phyloP scores from a whole-genome alignment of 2,113 vertebrate species.

The Reinhardtius hippoglossoides region DNA sequence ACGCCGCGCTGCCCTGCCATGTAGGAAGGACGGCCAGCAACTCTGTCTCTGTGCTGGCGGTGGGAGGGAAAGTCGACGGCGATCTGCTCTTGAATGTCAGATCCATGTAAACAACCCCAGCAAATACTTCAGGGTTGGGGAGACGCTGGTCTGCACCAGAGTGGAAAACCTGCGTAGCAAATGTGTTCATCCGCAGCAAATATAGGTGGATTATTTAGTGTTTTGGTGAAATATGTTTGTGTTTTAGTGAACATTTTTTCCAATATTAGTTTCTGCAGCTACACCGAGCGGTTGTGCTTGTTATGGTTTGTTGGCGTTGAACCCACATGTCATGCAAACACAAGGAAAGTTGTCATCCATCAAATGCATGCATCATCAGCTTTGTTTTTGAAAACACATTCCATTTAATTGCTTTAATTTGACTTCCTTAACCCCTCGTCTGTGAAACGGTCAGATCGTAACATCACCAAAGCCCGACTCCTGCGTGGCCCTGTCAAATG shows the following conservation, averaged over 20 bases:
- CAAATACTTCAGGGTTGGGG: conserved; percentile 11
- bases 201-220: background rate
- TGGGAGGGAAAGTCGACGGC: conserved; percentile 47
- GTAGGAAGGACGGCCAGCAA: conserved; percentile 71
- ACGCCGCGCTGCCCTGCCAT: conserved; percentile 67
- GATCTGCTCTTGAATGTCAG: conserved; percentile 67
- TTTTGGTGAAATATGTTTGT: background rate
- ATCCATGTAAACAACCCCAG: conserved; percentile 52
- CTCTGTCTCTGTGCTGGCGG: conserved; percentile 37
- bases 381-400: conserved; percentile 6
- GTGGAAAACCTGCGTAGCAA: background rate
- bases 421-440: conserved; percentile 3
- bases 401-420: conserved; percentile 7
- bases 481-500: conserved; percentile 12
- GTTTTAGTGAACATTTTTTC: background rate
- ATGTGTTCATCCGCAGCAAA: too few relatives aligned
- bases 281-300: background rate
- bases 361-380: background rate
- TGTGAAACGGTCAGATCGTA: conserved; percentile 14
- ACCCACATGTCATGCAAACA: conserved; percentile 1
- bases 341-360: background rate
- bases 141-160: background rate
- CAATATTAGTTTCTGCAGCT: background rate
- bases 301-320: background rate
- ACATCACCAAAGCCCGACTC: conserved; percentile 17